phyloP scores from a whole-genome alignment of 2,113 vertebrate species.

The Smithornis capensis region DNA sequence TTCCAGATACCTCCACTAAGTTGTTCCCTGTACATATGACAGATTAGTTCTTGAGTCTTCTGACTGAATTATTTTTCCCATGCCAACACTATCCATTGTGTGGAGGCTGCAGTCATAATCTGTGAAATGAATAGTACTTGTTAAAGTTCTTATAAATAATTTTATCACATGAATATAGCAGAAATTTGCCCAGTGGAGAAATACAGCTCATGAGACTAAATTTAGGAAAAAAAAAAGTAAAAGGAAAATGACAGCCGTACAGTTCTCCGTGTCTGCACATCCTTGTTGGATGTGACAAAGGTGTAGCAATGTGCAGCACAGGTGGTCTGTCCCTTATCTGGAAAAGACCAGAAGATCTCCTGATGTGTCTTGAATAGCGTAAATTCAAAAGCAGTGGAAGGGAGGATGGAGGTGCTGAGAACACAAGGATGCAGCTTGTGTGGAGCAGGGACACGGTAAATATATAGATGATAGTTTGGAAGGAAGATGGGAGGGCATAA shows the following conservation, averaged over 20 bases:
- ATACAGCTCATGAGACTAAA: not conserved
- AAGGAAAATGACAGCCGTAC: not conserved
- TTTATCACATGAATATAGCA: not conserved
- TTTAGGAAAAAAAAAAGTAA: not conserved
- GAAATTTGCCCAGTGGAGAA: slow-evolving; percentile 6
- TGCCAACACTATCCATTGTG: not conserved
- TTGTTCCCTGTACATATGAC: not conserved
- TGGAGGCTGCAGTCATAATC: not conserved
- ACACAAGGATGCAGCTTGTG: not conserved
- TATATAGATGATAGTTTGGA: not conserved
- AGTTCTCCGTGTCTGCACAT: not conserved
- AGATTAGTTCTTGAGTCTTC: not conserved
- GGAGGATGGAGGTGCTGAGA: not conserved
- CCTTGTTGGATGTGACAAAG: not conserved
- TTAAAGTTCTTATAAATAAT: slow-evolving; percentile 18
- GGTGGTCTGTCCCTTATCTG: not conserved
- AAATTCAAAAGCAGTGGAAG: not conserved
- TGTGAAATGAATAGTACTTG: slow-evolving; percentile 20
- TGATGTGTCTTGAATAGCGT: not conserved
- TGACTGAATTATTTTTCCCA: not conserved
- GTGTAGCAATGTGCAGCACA: not conserved
- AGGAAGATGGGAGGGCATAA: not conserved
- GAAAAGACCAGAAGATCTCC: not conserved
- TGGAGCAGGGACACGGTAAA: not conserved
- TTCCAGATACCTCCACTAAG: not conserved